phyloP scores from a whole-genome alignment of 1,140 invertebrate genomes.

The Grapholita molesta region DNA sequence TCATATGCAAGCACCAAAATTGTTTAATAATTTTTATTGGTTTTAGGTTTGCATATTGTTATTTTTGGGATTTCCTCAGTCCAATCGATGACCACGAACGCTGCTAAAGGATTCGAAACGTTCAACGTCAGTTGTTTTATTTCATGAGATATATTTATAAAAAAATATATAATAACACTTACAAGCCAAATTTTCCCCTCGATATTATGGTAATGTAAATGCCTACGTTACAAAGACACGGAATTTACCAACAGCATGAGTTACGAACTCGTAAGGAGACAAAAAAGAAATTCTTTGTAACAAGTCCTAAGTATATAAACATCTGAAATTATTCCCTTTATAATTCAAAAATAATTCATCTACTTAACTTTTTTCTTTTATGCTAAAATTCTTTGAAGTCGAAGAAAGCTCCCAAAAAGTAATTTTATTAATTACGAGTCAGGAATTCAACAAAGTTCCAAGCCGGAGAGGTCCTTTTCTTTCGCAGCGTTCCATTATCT shows the following conservation, averaged over 20 bases:
- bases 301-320: slow-evolving; percentile 65
- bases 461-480: slow-evolving; percentile 71
- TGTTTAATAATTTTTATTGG: too few relatives aligned
- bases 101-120: too few relatives aligned
- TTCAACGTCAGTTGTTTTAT: too few relatives aligned
- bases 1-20: too few relatives aligned
- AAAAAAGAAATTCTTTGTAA: slow-evolving; percentile 29
- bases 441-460: slow-evolving; percentile 76
- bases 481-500: slow-evolving; percentile 75
- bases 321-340: slow-evolving; percentile 74
- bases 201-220: background rate
- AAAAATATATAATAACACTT: too few relatives aligned
- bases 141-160: too few relatives aligned
- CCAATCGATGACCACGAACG: too few relatives aligned
- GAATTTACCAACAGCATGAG: slow-evolving; percentile 1
- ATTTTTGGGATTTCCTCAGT: too few relatives aligned
- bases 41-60: too few relatives aligned
- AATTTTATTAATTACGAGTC: slow-evolving; percentile 79
- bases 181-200: background rate
- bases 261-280: slow-evolving; percentile 16
- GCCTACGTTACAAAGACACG: slow-evolving; percentile 10
- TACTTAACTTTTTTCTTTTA: slow-evolving; percentile 77
- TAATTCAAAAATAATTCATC: slow-evolving; percentile 76
- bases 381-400: slow-evolving; percentile 77
- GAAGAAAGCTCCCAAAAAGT: slow-evolving; percentile 77